A percentile compares a stretch with the other conserved stretches of the same genome.
These are phyloP conservation scores for Temnothorax rugatulus DNA, from an alignment of 2,888 invertebrate genomes.

Conservation along the genomic window DNA sequence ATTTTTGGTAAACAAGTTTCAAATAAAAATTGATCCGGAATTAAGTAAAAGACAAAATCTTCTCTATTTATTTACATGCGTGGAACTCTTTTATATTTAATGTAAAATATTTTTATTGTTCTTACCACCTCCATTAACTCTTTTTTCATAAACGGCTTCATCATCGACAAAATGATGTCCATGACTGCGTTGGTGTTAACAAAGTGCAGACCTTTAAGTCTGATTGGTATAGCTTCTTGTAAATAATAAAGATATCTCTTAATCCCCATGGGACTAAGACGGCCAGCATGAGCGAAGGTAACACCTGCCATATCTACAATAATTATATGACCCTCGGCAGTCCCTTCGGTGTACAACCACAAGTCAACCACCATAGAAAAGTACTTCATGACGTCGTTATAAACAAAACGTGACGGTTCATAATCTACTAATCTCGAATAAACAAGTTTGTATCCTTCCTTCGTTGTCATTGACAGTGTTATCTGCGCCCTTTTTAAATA, in stretches of 20 bases:
- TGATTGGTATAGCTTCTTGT: conserved; percentile 91
- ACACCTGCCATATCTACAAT: conserved; percentile 89
- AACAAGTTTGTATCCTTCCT: conserved; percentile 88
- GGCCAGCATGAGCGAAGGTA: conserved; percentile 89
- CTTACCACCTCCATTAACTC: conserved; percentile 86
- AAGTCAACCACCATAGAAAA: conserved; percentile 88
- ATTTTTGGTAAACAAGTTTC: background rate
- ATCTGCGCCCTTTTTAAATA: conserved; percentile 86
- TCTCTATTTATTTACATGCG: background rate
- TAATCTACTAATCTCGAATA: conserved; percentile 87
- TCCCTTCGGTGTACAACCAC: conserved; percentile 88
- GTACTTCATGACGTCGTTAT: conserved; percentile 86
- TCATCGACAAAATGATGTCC: conserved; percentile 90
- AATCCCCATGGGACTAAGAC: conserved; percentile 88
- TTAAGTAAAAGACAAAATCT: background rate
- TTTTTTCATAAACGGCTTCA: conserved; percentile 92
- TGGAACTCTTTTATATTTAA: background rate
- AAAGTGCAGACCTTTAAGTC: conserved; percentile 90
- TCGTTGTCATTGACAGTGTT: conserved; percentile 85
- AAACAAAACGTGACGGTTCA: conserved; percentile 88
- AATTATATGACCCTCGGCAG: conserved; percentile 89
- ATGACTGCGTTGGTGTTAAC: conserved; percentile 90
- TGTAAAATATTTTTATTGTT: conserved; percentile 3
- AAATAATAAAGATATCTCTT: conserved; percentile 90
- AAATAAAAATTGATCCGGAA: background rate